Base-by-base conservation (phyloP, 2,888 invertebrate genomes). In the Acanthococcus lagerstroemiae region DNA sequence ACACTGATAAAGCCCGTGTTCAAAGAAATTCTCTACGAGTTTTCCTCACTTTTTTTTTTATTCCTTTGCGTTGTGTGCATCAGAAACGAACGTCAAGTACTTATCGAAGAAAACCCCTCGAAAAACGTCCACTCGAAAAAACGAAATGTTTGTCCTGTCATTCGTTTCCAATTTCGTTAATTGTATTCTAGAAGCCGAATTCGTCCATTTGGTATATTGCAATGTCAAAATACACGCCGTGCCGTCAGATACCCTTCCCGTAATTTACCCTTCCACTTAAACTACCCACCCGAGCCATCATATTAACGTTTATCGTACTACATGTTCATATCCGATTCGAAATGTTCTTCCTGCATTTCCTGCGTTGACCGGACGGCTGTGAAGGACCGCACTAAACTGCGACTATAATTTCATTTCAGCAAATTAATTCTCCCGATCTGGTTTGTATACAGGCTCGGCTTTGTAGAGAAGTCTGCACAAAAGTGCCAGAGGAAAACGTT, bases 101-200 rank as follows among this genome's bases (percentile, higher is more conserved):
- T 37, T 37, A 37, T 37, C 37, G 37, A n/a, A 37, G 3, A 30
- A 3, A 37, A 9, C 37, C 37, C 37, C 37, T 37, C 37, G 17
- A 50, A 50, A 50, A 19, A 21, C 50, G 50, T 50, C 50, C 50
- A 19, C 50, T 50, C 21, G 19, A 50, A 50, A 50, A 50, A 50
- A 37, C 37, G 37, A 37, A 21, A 50, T 50, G 50, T 50, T 50
- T 50, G 50, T 50, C 21, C 21, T 50, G 50, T 21, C 50, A 50
- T 50, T 50, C 50, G 50, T 50, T 50, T 50, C 4, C 50, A 50
- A 50, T 50, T 50, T 50, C 50, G 50, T 50, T 50, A 50, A 50
- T 50, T 50, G 50, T 50, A 50, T 50, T 50, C 19, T 50, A 4
- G 50, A 21, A 19, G 9, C 50, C 50, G 50, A 50, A 50, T 50